Base-by-base conservation (phyloP, 1,140 invertebrate species). In the Pachypsylla venusta region DNA sequence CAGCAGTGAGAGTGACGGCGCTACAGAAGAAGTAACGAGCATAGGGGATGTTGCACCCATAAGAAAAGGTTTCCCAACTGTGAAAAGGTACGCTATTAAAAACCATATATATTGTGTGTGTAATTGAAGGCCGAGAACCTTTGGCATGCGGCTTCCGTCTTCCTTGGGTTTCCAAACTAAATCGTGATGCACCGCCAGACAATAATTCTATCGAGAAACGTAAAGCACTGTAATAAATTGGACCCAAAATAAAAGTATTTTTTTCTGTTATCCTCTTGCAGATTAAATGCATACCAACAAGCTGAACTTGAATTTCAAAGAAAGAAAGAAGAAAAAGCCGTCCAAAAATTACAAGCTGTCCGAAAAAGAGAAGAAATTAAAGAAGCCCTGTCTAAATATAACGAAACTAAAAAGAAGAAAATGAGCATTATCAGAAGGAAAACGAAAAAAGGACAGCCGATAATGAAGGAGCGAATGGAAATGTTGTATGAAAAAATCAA, bases 401-500 rank as follows among this genome's bases (percentile, higher is more conserved):
- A 80, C 62, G 73, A 80, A 63, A 80, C 80, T 39, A 85, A 81
- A 67, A 71, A 77, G 12, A 74, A 80, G 28, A 79, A 76, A 56
- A 81, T 76, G 60, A 84, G 82, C 67, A 80, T 78, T 61, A 69
- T 87, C 22, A 80, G 78, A 25, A 81, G 79, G 65, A 85, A 81
- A 67, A 89, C 80, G 1, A 81, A 76, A 61, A 84, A 79, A 68
- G 85, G 85, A 10, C 85, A 89, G 67, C 85, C 85, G 2, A 71
- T 87, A 0, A 87, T 89, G 84, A 83, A 79, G 60, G 79, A 79
- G 25, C 74, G 84, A 66, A 72, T 87, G 63, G 79, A 87, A 69
- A 66, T 86, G 62, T 69, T 89, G 27, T 70, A 85, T n/a, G 80
- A 86, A 64, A 81, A 85, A 68, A 76, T 78, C 61, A 70, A 76